Base-by-base conservation (phyloP, 2,888 invertebrate species). In the Odiellus spinosus region DNA sequence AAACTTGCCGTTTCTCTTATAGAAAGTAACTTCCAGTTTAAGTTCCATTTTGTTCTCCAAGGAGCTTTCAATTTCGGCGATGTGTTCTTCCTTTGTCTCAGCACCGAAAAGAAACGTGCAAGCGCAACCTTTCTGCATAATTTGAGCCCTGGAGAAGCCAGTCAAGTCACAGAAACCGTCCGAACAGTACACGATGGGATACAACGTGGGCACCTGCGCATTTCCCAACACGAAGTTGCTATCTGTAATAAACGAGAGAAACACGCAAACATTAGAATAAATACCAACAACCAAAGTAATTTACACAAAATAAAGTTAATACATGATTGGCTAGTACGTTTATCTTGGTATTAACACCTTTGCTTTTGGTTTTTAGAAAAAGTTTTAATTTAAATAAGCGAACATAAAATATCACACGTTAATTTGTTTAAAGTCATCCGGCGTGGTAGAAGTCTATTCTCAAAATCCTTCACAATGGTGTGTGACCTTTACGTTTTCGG, bases 91-190 rank as follows among this genome's bases (percentile, higher is more conserved):
- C 50, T 77, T 75, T 19, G 91, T 93, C 64, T 90, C 88, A 32
- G 82, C 78, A 2, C 93, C 93, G 65, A 87, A 85, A 17, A 88
- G 77, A 69, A 90, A 91, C 68, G 85, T 85, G 74, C 90, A 91
- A 60, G 88, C 86, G 71, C 90, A 90, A 55, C 85, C 84, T 67
- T 88, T 88, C 71, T 90, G 88, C 90, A 90, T 90, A 70, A 91
- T 90, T 73, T 90, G 87, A 55, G 88, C 90, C 61, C 90, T 76
- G 57, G 85, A 77, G 73, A 81, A 88, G 57, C 88, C 87, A 50
- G 90, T 88, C 74, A 91, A 78, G 74, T 90, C 90, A 69, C 87
- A 87, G 73, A 90, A 90, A 51, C 90, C 90, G 74, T 90, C 90
- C 51, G 87, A 88, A 73, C 90, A 90, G 72, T 90, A 90, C 61